Conservation (phyloP, 2,888 invertebrate species). For the Ennomos fuscantarius region DNA sequence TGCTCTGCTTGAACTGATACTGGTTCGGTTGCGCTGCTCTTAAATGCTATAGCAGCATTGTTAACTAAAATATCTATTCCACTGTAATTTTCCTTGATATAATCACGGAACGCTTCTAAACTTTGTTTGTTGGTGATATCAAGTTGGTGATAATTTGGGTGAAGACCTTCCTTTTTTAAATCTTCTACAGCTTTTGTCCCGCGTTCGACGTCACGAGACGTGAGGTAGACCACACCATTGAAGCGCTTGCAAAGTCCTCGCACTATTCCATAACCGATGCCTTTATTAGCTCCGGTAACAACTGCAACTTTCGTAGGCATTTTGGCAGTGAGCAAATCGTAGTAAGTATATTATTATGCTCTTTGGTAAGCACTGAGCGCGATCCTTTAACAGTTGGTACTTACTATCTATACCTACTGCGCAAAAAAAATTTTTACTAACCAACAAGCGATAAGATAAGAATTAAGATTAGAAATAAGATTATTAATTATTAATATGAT, state of each 20-base stretch:
- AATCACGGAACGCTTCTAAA: slow-evolving; percentile 84
- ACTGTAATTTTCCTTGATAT: slow-evolving; percentile 86
- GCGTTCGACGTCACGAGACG: slow-evolving; percentile 85
- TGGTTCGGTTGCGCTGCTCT: slow-evolving; percentile 85
- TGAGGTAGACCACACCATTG: slow-evolving; percentile 89
- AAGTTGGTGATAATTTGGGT: slow-evolving; percentile 88
- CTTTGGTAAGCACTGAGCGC: no score
- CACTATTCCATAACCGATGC: slow-evolving; percentile 89
- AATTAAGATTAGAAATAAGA: no score
- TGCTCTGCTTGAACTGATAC: slow-evolving; percentile 88
- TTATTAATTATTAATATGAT: no score
- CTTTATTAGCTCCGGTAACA: slow-evolving; percentile 91
- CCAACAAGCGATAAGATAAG: no score
- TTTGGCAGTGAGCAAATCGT: slow-evolving; percentile 27
- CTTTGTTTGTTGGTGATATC: slow-evolving; percentile 87
- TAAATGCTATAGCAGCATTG: slow-evolving; percentile 91
- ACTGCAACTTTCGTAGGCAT: slow-evolving; percentile 69
- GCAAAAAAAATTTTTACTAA: no score
- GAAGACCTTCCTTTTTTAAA: slow-evolving; percentile 83
- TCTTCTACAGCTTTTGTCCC: slow-evolving; percentile 86
- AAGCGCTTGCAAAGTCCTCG: slow-evolving; percentile 88
- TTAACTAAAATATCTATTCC: slow-evolving; percentile 91
- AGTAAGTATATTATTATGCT: no score
- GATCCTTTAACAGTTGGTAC: no score
- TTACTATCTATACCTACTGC: no score